phyloP scores from a whole-genome alignment of 1,140 invertebrate genomes.

The Caenorhabditis briggsae region DNA sequence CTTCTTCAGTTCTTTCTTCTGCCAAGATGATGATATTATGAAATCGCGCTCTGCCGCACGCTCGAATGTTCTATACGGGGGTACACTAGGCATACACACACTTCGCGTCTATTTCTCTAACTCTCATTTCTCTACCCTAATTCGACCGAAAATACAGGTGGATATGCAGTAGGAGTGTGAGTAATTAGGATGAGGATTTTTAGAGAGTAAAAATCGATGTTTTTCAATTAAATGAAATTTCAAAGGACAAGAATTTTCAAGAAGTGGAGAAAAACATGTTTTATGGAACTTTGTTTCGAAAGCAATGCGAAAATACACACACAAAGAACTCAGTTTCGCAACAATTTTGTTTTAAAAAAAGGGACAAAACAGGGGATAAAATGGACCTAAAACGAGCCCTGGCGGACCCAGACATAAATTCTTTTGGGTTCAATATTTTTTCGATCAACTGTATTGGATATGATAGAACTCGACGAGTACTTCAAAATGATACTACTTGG shows the following conservation, averaged over 20 bases:
- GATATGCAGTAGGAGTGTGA: background rate
- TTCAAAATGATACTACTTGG: too few species aligned
- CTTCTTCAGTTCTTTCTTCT: background rate
- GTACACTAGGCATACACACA: background rate
- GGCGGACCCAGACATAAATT: too few species aligned
- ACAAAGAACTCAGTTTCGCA: background rate
- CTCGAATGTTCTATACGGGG: conserved; percentile 39
- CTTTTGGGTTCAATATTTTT: too few species aligned
- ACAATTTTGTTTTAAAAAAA: background rate
- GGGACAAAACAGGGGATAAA: background rate
- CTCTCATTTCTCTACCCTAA: background rate
- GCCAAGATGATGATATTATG: conserved; percentile 20
- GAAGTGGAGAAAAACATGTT: conserved; percentile 21
- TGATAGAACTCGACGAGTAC: too few species aligned
- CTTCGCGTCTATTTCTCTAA: conserved; percentile 23
- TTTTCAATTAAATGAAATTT: background rate
- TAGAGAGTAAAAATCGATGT: too few species aligned
- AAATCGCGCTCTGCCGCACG: conserved; percentile 41
- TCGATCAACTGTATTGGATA: too few species aligned
- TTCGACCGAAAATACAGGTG: background rate
- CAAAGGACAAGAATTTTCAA: background rate
- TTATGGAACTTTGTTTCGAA: background rate
- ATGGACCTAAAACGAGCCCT: background rate
- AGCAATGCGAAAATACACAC: background rate
- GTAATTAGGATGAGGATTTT: background rate